Evolutionary conservation across 2,797 vertebrate species (phyloP).

Genomic region (Catamblyrhynchus diadema): DNA sequence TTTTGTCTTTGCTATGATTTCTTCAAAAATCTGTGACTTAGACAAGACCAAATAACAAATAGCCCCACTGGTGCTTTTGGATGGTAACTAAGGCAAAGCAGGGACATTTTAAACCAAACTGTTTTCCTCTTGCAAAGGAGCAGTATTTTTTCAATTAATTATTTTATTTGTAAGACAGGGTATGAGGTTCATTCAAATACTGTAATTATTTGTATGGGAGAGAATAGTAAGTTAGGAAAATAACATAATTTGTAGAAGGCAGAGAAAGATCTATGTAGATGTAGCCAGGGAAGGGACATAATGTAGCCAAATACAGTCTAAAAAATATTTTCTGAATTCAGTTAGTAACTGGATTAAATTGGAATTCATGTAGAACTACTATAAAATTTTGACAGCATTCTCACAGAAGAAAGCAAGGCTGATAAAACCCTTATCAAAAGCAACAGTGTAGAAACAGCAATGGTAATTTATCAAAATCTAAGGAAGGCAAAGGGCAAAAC

Average conservation of each 20-base stretch:
- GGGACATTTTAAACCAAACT: neutral
- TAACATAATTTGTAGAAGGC: neutral
- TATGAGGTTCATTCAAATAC: neutral
- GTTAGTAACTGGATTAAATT: neutral
- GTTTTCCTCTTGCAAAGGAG: neutral
- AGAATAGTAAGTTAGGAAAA: neutral
- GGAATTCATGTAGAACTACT: neutral
- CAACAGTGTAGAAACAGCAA: neutral
- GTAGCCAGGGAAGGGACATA: neutral
- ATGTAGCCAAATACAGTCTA: neutral
- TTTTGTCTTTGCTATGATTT: neutral
- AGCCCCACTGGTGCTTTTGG: neutral
- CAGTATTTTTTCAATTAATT: neutral
- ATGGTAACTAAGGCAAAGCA: neutral
- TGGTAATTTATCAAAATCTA: neutral
- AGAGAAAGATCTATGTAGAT: neutral
- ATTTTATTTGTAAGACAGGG: neutral
- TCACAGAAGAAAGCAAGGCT: neutral
- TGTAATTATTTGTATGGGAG: neutral
- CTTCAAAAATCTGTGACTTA: neutral
- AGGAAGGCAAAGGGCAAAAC: slow-evolving; percentile 1
- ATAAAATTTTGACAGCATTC: neutral
- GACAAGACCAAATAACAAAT: neutral
- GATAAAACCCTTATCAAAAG: neutral
- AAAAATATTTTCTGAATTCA: neutral